phyloP scores from a whole-genome alignment of 2,888 invertebrate genomes.

The Merodon equestris region DNA sequence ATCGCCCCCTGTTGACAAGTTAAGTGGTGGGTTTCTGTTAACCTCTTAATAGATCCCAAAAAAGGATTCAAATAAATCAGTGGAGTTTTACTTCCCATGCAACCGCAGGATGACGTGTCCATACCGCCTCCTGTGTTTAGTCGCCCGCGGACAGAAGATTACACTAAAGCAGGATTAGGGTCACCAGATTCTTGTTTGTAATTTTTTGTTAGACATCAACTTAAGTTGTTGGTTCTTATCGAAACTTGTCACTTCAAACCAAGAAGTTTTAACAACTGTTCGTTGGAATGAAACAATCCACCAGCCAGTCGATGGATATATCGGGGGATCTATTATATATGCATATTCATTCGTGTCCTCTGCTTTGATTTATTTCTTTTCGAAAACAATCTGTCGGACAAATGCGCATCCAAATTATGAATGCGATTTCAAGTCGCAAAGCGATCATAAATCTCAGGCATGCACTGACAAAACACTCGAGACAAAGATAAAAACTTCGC shows the following conservation, averaged over 20 bases:
- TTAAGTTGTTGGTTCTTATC: slow-evolving; percentile 2
- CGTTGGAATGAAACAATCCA: not conserved
- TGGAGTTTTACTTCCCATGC: not conserved
- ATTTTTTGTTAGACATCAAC: too few species aligned
- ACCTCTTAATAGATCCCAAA: not conserved
- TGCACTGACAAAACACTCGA: slow-evolving; percentile 56
- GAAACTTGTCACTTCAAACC: slow-evolving; percentile 1
- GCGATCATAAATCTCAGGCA: slow-evolving; percentile 52
- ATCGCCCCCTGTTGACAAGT: too few species aligned
- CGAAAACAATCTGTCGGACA: slow-evolving; percentile 41
- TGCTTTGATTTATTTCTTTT: slow-evolving; percentile 35
- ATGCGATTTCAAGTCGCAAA: slow-evolving; percentile 31
- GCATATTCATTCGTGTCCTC: not conserved
- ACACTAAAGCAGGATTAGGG: not conserved
- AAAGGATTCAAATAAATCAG: slow-evolving; percentile 22
- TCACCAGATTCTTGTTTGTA: too few species aligned
- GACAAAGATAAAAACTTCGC: slow-evolving; percentile 41
- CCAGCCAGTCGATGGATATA: slow-evolving; percentile 7
- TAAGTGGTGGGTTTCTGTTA: too few species aligned
- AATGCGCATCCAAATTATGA: slow-evolving; percentile 48
- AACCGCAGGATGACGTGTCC: slow-evolving; percentile 22
- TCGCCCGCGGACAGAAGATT: slow-evolving; percentile 22
- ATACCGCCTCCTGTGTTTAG: slow-evolving; percentile 10
- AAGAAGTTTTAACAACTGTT: slow-evolving; percentile 38
- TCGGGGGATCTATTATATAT: not conserved